Base-by-base conservation (phyloP, 2,113 vertebrate genomes). In the Rhinoptilus africanus region DNA sequence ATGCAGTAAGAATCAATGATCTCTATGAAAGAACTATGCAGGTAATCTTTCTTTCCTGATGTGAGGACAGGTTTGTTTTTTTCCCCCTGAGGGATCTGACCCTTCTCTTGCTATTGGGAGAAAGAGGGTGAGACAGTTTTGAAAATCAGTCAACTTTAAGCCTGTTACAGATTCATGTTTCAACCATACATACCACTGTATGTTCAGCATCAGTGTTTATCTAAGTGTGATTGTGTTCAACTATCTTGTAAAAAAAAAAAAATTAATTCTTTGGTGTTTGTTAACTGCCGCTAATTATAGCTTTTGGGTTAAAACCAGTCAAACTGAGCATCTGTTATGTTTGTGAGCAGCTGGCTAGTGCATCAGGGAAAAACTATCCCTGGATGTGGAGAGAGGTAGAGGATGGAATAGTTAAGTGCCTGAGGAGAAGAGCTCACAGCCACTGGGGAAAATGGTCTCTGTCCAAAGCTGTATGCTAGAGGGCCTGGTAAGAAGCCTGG, bases 231-330 rank as follows among this genome's bases (percentile, higher is more conserved):
- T 56, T 91, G n/a, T 54, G 66, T 76, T 90, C 68, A 59, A 80
- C 67, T 77, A 20, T 7, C 21, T 71, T 78, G 51, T 60, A 81
- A 94, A 80, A 43, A 53, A 53, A 53, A 53, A 32, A 28, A 41
- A 37, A 19, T 22, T 80, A 64, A 50, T 69, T 90, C 56, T 92
- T 82, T 86, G 47, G 51, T 85, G 43, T 95, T 91, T 74, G 76
- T 85, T 93, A 83, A 86, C 51, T 90, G 60, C 35, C 79, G 81
- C 84, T 89, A 90, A 88, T 90, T 77, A 48, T 59, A 56, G 86
- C 63, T 92, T 96, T 91, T 84, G 63, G 85, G 85, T 85, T 96
- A 83, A 93, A 91, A 89, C 59, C 59, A 93, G 85, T 85, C 88
- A 81, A 94, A 90, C 14, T 54, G 59, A 92, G 78, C 85, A 90